phyloP scores from a whole-genome alignment of 2,113 vertebrate species.

The Sylvietta virens region DNA sequence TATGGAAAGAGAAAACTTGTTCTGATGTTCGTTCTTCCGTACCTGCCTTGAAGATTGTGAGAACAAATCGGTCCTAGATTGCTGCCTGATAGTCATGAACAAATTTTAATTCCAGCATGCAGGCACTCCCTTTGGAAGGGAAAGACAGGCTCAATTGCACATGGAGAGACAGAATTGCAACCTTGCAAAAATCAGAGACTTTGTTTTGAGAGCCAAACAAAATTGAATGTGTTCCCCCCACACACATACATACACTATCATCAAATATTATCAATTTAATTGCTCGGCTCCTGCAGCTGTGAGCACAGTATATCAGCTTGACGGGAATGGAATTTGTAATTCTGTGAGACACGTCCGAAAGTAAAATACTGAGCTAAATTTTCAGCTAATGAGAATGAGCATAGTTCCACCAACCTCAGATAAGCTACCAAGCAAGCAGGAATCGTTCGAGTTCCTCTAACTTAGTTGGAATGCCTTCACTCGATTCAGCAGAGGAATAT shows the following conservation, averaged over 20 bases:
- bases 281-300: constrained; percentile 52
- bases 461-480: constrained; percentile 60
- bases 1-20: constrained; percentile 31
- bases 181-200: constrained; percentile 55
- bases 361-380: constrained; percentile 38
- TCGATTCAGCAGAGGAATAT: constrained; percentile 11
- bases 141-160: constrained; percentile 23
- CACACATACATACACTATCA: constrained; percentile 37
- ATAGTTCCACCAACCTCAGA: constrained; percentile 45
- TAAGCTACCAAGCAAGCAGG: constrained; percentile 44
- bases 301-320: constrained; percentile 42
- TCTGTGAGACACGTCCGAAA: not conserved
- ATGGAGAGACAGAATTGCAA: constrained; percentile 30
- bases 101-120: constrained; percentile 43
- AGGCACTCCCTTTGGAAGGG: constrained; percentile 59
- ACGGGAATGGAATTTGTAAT: constrained; percentile 39
- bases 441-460: constrained; percentile 2
- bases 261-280: constrained; percentile 65
- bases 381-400: constrained; percentile 47
- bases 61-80: constrained; percentile 58
- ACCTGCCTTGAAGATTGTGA: constrained; percentile 56
- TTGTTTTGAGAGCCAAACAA: constrained; percentile 48
- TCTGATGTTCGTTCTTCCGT: not conserved
- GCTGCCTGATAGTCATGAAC: constrained; percentile 33
- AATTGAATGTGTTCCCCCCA: constrained; percentile 50